Evolutionary conservation across 2,888 invertebrate species (phyloP), one percentile per base, ranked within the genome.

Genomic region (Entomobrya proxima): DNA sequence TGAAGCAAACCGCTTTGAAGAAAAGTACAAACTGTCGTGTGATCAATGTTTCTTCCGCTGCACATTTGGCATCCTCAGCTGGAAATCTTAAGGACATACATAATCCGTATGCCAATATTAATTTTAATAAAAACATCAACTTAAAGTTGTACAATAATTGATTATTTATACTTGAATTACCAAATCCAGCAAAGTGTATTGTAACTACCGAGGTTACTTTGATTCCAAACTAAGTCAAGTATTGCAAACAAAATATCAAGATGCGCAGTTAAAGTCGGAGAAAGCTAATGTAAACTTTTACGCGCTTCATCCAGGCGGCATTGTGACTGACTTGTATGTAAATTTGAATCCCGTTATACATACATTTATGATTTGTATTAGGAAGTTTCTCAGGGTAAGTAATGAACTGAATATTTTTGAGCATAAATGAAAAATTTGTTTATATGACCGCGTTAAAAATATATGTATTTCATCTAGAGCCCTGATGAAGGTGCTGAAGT

Each of bases 191-290:
- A 67, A 82, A 13, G 37, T 82, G 5, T 87, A 81, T 44, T 74
- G 78, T 6, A 24, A 52, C 1, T 64, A 74, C 44, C 27, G 89
- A 27, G 95, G 96, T 0, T 97, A 97, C 91, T 94, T 95, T 13
- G 96, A 96, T 91, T 96, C 97, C n/a, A 97, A 97, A 93, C 92
- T 97, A 76, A 96, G 96, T n/a, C 96, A 96, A 93, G 86, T 92
- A 88, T 91, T 95, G 88, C 94, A 93, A 90, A 93, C 95, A 0
- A 93, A 94, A 89, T 93, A 94, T 89, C 91, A 96, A 47, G 94
- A 95, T 91, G 92, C 92, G 44, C 86, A 94, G 3, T 90, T 95
- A 47, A 92, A 93, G 91, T 92, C 93, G 55, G 92, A 94, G 87
- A 92, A 93, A 15, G 91, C 91, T 35, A 92, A 93, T 58, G 94